Evolutionary conservation across 2,797 vertebrate genomes (phyloP), one percentile per base, ranked within the genome.

Genomic region (Syndactyla subalaris): DNA sequence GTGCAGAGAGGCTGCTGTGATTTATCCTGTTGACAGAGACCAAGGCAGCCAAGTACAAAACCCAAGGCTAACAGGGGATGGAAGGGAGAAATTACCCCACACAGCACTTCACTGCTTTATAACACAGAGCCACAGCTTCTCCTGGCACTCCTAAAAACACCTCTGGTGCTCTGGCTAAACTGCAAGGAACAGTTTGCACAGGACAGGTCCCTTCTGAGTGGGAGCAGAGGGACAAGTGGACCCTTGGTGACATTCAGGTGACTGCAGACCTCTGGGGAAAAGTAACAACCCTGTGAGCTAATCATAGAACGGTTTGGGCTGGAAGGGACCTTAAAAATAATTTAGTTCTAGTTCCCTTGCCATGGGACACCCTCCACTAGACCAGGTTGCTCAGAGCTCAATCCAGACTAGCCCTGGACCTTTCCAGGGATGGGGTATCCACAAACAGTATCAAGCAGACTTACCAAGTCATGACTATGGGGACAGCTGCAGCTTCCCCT

Each of bases 221-320:
- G 72, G 58, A 55, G 45, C 43, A 59, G 54, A 67, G 34, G 6
- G 59, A 49, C 22, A 22, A 0, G 5, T 55, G 15, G 58, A 67
- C 63, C 77, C 76, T 49, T 4, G 12, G 87, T 4, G 39, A 57
- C 51, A 45, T 10, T 39, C 59, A 14, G 74, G 63, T 45, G 73
- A 81, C 91, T 77, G 57, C 22, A 15, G 46, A 62, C 8, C 43
- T 66, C 85, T 49, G 21, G 45, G 80, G 46, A 84, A 26, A 66
- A 91, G 38, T 2, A 49, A 58, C 0, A 0, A 54, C 6, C 14
- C 8, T 1, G 22, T 2, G 63, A 43, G 51, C 70, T n/a, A 22
- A 32, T 27, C 32, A 54, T 13, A 51, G 17, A 9, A 29, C 15
- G 36, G 17, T 12, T 9, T n/a, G 62, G 52, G 54, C 9, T 32